Evolutionary conservation across 2,888 invertebrate genomes (phyloP).

Genomic region (Limenitis camilla): DNA sequence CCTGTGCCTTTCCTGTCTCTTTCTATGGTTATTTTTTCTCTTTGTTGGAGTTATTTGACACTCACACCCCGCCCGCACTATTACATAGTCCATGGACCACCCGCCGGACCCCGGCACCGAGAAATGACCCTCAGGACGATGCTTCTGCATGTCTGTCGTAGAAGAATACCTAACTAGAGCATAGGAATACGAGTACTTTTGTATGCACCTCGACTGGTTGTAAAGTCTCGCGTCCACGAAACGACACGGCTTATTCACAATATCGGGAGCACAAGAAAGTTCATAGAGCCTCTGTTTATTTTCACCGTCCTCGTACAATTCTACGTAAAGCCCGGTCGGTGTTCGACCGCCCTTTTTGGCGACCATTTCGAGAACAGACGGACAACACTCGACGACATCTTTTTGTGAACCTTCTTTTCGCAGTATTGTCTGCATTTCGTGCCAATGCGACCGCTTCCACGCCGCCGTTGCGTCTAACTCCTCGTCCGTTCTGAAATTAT

Average conservation of each 20-base stretch:
- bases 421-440: slow-evolving; percentile 78
- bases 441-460: slow-evolving; percentile 75
- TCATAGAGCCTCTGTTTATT: slow-evolving; percentile 84
- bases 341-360: slow-evolving; percentile 86
- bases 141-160: slow-evolving; percentile 50
- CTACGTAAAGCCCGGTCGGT: slow-evolving; percentile 80
- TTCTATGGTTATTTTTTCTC: slow-evolving; percentile 51
- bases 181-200: slow-evolving; percentile 88
- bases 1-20: slow-evolving; percentile 47
- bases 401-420: slow-evolving; percentile 64
- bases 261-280: slow-evolving; percentile 81
- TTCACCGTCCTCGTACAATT: slow-evolving; percentile 82
- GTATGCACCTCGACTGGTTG: slow-evolving; percentile 84
- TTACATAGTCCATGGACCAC: slow-evolving; percentile 88
- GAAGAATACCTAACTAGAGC: slow-evolving; percentile 82
- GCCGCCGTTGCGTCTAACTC: slow-evolving; percentile 57
- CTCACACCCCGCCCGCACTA: slow-evolving; percentile 87
- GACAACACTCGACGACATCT: slow-evolving; percentile 84
- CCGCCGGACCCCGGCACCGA: slow-evolving; percentile 72
- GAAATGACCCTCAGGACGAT: slow-evolving; percentile 56
- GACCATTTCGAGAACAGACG: slow-evolving; percentile 83
- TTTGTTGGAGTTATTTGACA: slow-evolving; percentile 82
- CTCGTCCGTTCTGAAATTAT: slow-evolving; percentile 53
- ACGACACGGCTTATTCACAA: slow-evolving; percentile 82
- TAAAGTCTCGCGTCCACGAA: slow-evolving; percentile 82